Percentiles rank a stretch among this genome's conserved stretches.
phyloP scores from a whole-genome alignment of 2,113 vertebrate genomes.

The Epinephelus moara region DNA sequence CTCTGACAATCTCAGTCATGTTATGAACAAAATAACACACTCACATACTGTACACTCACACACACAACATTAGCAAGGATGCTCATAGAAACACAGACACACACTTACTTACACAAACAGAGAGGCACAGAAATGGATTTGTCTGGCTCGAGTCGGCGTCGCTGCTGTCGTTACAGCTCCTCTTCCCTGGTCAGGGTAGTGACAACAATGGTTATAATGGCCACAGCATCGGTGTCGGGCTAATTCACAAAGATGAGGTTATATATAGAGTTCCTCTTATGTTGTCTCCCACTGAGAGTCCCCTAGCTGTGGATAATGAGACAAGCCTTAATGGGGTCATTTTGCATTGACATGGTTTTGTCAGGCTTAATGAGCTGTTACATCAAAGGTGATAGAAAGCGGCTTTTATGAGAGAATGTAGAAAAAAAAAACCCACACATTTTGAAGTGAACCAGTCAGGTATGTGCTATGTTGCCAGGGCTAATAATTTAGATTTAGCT shows the following conservation, averaged over 20 bases:
- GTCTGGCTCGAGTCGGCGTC: constrained; percentile 52
- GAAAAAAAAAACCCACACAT: constrained; percentile 40
- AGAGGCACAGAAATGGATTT: constrained; percentile 50
- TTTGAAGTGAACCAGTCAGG: constrained; percentile 43
- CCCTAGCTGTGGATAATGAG: constrained; percentile 74
- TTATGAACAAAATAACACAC: constrained; percentile 15
- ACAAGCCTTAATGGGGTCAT: constrained; percentile 75
- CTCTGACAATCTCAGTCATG: constrained; percentile 44
- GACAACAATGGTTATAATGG: constrained; percentile 73
- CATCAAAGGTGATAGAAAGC: constrained; percentile 72
- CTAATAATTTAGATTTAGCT: constrained; percentile 36
- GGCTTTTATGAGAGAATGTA: constrained; percentile 58
- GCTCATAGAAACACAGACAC: constrained; percentile 5
- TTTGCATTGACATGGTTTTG: constrained; percentile 74
- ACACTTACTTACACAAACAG: constrained; percentile 27
- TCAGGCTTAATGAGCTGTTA: constrained; percentile 74
- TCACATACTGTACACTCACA: neutral
- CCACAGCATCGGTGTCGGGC: constrained; percentile 39
- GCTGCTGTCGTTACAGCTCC: constrained; percentile 54
- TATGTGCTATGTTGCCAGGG: constrained; percentile 8
- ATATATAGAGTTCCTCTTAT: constrained; percentile 72
- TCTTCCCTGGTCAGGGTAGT: constrained; percentile 45
- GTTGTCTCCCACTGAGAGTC: constrained; percentile 72
- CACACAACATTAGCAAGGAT: constrained; percentile 18
- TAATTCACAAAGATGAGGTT: constrained; percentile 75